Conservation (phyloP, 2,113 vertebrate species). For the Catharus minimus region DNA sequence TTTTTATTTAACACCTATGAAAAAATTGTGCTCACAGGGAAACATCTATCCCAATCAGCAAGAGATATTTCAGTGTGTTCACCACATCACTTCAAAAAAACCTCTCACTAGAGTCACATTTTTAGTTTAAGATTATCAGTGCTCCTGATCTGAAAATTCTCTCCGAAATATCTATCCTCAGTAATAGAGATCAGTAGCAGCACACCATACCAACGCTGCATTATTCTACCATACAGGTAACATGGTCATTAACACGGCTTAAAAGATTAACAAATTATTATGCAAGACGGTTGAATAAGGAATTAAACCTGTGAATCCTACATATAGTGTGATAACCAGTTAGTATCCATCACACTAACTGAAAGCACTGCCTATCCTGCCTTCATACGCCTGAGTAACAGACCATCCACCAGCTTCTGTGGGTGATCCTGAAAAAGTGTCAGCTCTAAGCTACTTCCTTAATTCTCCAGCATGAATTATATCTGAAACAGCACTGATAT, state of each 20-base stretch:
- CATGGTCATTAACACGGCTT: neutral
- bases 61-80: neutral
- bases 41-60: neutral
- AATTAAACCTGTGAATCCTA: neutral
- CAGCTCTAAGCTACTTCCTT: neutral
- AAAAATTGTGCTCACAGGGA: neutral
- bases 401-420: neutral
- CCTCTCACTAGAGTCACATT: neutral
- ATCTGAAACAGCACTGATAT: neutral
- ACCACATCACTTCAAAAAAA: neutral
- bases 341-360: neutral
- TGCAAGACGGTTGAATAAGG: neutral
- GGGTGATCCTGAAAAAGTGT: neutral
- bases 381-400: neutral
- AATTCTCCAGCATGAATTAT: neutral
- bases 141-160: neutral
- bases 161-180: neutral
- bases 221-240: neutral
- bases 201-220: neutral
- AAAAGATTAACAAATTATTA: neutral
- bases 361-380: neutral
- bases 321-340: neutral
- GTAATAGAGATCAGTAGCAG: neutral
- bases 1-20: neutral
- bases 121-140: neutral